Evolutionary conservation across 2,797 vertebrate species (phyloP), one percentile per base, ranked within the genome.

Genomic region (Lithobates pipiens): DNA sequence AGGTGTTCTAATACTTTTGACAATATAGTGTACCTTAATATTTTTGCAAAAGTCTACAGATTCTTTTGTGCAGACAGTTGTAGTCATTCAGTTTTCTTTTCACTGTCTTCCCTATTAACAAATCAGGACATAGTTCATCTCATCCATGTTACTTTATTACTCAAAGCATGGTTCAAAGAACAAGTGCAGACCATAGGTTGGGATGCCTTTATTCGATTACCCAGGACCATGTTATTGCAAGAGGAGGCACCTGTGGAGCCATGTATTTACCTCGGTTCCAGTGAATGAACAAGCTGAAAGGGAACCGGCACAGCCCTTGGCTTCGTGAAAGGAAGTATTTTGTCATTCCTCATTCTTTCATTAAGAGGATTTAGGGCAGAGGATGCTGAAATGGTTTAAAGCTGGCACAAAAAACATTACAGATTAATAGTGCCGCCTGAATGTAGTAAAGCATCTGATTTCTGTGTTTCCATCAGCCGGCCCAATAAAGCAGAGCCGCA

Each of bases 401-500:
- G 79, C 90, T 88, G 86, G 89, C 89, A 89, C 80, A 82, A 86
- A 89, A 86, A 85, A 39, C 39, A 7, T 89, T 54, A 69, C 84
- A 91, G 92, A 93, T 93, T 90, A 92, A 94, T 90, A 90, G 85
- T 82, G 86, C 91, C 88, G 84, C 88, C 90, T 82, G 88, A 89
- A 93, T 91, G 92, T 88, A 89, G 89, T 83, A 89, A 91, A 91
- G 90, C 88, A 88, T 91, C 91, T 89, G 91, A 94, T 93, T 93
- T 92, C 90, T 89, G 89, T 92, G 90, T 93, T 93, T 93, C 92
- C 89, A 92, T 92, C 90, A 89, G 91, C 91, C 88, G 92, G 85
- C 86, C 90, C 91, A 92, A 93, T 94, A 94, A 95, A 90, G 86
- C 85, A 85, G 83, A 86, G 88, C 91, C 92, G 90, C 91, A 93